A percentile compares a stretch with the other conserved stretches of the same genome.
Evolutionary conservation across 2,797 vertebrate species (phyloP).

Genomic region (Brotogeris chrysoptera): DNA sequence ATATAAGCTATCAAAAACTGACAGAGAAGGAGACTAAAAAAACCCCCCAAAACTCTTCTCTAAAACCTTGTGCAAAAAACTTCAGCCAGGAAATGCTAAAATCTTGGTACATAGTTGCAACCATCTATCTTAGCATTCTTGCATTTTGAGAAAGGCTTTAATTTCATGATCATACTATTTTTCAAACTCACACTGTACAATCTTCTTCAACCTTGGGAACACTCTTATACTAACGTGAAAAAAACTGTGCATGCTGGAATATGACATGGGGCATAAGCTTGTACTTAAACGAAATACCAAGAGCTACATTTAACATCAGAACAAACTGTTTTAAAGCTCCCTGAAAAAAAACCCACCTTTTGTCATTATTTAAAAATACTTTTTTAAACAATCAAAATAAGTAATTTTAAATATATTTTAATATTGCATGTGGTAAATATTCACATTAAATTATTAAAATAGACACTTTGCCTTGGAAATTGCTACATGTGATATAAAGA

Average conservation of each 20-base stretch:
- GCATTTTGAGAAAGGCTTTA: not conserved
- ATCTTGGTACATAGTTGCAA: not conserved
- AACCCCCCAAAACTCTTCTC: accelerated
- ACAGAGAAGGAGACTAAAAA: not conserved
- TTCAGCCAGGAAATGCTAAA: not conserved
- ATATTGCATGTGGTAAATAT: not conserved
- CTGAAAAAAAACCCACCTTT: accelerated
- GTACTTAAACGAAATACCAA: not conserved
- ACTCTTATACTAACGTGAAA: not conserved
- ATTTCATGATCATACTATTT: not conserved
- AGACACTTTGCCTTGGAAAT: not conserved
- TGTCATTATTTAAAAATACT: not conserved
- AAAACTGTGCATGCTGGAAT: not conserved
- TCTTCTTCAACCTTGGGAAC: not conserved
- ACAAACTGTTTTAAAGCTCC: not conserved
- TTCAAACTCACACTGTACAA: not conserved
- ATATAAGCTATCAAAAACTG: not conserved
- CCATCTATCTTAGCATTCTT: not conserved
- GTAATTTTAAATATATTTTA: not conserved
- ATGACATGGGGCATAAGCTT: not conserved
- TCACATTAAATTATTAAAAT: not conserved
- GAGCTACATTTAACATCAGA: not conserved
- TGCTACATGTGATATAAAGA: not conserved
- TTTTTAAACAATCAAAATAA: not conserved
- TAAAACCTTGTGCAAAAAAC: not conserved